Base-by-base conservation (phyloP, 2,797 vertebrate genomes). In the Lophius americanus region DNA sequence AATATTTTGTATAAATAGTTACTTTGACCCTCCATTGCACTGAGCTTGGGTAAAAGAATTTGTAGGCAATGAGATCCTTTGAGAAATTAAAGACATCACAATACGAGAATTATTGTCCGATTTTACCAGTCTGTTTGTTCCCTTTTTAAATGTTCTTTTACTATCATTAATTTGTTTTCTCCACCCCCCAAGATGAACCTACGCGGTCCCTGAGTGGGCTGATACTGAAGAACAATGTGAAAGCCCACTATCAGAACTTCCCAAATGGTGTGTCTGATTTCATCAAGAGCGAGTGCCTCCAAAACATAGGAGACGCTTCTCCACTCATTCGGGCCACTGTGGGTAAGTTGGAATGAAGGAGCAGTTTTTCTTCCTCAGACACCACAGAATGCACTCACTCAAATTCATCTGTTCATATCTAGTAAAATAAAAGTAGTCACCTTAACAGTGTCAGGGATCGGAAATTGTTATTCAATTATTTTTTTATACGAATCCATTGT, bases 161-260 rank as follows among this genome's bases (percentile, higher is more conserved):
- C 2, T 8, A 9, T 56, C 9, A n/a, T 63, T 69, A 4, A 0
- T 63, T 35, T 35, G 35, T 59, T 56, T 42, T 73, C 9, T 72
- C 87, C 60, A 75, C 13, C 60, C 44, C 14, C 0, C 10, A 84
- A 99, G 98, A 99, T 89, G 97, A 99, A 86, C 96, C 98, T 0
- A 99, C 98, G 0, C 94, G 98, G 41, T 99, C 98, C n/a, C 90
- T 99, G 81, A 99, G 98, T 77, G 98, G 98, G 66, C 94, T 99
- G 66, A 99, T 99, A 60, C 91, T 99, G 87, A 99, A 99, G 92
- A 99, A 99, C 94, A 99, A 99, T 9, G 97, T 99, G 66, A 99
- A 98, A 89, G 96, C 97, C 56, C 97, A 99, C 91, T 99, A 97
- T 92, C 97, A 98, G 87, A 98, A 96, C 86, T 99, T 99, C 76